A percentile compares a stretch with the other conserved stretches of the same genome.
These are phyloP conservation scores for Channa maculata DNA, from an alignment of 2,113 vertebrate genomes.

Conservation along the genomic window DNA sequence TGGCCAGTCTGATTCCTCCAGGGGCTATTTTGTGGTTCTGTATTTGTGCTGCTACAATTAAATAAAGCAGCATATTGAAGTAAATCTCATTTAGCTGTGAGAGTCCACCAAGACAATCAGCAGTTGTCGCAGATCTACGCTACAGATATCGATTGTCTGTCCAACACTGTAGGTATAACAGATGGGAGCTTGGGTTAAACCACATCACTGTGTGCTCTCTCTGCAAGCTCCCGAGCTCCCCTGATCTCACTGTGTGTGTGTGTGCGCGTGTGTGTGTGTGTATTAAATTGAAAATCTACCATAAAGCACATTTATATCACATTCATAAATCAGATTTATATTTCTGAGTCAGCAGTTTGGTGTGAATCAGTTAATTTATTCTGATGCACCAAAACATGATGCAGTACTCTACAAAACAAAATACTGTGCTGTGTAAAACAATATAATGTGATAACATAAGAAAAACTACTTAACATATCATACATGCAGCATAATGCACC, in stretches of 20 bases:
- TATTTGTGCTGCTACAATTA: constrained; percentile 48
- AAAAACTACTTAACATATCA: no score
- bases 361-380: constrained; percentile 41
- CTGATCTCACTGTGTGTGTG: neutral
- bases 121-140: constrained; percentile 57
- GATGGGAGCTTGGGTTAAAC: constrained; percentile 56
- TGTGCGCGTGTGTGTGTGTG: constrained; percentile 1
- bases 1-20: constrained; percentile 42
- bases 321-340: constrained; percentile 61
- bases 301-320: constrained; percentile 58
- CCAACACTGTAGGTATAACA: constrained; percentile 53
- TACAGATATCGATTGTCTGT: constrained; percentile 64
- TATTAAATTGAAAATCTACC: constrained; percentile 27
- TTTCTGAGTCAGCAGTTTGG: constrained; percentile 44
- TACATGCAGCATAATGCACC: neutral
- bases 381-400: constrained; percentile 29
- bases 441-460: neutral
- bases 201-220: constrained; percentile 21
- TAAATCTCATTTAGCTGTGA: constrained; percentile 66
- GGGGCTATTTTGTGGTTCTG: constrained; percentile 47
- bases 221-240: constrained; percentile 2
- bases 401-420: constrained; percentile 5
- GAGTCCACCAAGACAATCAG: constrained; percentile 54
- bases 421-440: neutral
- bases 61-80: constrained; percentile 65